A percentile compares a stretch with the other conserved stretches of the same genome.
Conservation (phyloP, 2,113 vertebrate genomes). For the Axis porcinus region DNA sequence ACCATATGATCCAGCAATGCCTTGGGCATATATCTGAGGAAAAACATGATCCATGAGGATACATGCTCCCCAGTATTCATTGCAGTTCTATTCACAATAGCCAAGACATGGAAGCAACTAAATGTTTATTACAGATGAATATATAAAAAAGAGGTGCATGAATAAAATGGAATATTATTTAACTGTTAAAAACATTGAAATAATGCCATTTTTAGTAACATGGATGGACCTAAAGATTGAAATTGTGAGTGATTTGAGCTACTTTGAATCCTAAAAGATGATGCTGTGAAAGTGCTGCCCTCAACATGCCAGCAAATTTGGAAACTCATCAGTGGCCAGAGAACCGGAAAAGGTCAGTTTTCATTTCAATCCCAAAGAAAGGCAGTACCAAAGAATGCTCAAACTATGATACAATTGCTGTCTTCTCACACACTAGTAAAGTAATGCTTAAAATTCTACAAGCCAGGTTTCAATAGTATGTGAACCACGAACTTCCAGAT, state of each 20-base stretch:
- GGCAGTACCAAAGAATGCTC: background rate
- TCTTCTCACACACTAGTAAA: background rate
- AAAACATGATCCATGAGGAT: background rate
- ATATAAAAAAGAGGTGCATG: background rate
- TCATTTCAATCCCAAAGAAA: background rate
- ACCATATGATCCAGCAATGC: too few species aligned
- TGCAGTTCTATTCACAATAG: background rate
- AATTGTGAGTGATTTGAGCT: background rate
- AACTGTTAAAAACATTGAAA: background rate
- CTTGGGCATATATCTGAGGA: too few species aligned
- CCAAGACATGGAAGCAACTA: background rate
- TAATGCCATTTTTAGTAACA: background rate
- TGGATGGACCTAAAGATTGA: background rate
- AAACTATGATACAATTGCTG: background rate
- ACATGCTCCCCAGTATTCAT: background rate
- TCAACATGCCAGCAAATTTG: background rate
- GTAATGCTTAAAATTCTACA: background rate
- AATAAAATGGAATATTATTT: background rate
- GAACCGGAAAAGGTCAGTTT: background rate
- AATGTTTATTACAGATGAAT: background rate
- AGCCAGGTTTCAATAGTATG: background rate
- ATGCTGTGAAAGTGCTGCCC: background rate
- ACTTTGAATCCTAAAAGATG: background rate
- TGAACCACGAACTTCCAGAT: background rate
- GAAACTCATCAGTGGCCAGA: background rate